These are phyloP conservation scores for Ciconia boyciana DNA, from an alignment of 2,113 vertebrate species.

Conservation along the genomic window DNA sequence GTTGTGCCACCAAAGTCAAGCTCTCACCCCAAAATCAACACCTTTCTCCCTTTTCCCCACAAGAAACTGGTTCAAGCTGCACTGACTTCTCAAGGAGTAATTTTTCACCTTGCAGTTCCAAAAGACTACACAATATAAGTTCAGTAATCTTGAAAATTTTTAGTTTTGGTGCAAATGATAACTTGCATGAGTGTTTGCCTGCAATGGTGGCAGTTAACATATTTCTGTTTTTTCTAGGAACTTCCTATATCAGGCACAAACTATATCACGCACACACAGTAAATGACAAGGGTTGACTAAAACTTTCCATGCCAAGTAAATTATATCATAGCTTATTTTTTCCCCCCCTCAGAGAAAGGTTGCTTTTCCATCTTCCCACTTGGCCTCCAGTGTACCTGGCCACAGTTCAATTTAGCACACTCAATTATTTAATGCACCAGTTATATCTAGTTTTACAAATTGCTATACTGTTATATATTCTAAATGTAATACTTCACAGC, in stretches of 20 bases:
- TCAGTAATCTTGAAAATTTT: neutral
- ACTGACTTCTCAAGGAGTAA: neutral
- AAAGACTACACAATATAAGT: accelerated
- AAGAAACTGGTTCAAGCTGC: neutral
- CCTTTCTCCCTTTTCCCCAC: neutral
- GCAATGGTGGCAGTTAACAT: neutral
- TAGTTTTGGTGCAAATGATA: neutral
- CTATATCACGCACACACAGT: neutral
- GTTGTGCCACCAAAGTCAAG: neutral
- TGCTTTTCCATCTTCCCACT: neutral
- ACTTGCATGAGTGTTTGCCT: neutral
- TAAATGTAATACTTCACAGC: neutral
- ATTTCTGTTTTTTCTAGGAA: neutral
- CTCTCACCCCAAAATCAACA: neutral
- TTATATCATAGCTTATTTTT: neutral
- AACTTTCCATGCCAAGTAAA: neutral
- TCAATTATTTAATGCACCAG: neutral
- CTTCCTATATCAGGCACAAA: neutral
- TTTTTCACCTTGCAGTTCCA: neutral
- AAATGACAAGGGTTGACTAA: neutral
- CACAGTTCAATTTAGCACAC: neutral
- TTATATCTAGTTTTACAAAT: neutral
- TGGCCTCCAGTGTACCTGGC: neutral
- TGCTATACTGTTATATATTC: neutral
- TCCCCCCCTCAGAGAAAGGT: neutral